Evolutionary conservation across 2,113 vertebrate species (phyloP).

Genomic region (Alouatta palliata): DNA sequence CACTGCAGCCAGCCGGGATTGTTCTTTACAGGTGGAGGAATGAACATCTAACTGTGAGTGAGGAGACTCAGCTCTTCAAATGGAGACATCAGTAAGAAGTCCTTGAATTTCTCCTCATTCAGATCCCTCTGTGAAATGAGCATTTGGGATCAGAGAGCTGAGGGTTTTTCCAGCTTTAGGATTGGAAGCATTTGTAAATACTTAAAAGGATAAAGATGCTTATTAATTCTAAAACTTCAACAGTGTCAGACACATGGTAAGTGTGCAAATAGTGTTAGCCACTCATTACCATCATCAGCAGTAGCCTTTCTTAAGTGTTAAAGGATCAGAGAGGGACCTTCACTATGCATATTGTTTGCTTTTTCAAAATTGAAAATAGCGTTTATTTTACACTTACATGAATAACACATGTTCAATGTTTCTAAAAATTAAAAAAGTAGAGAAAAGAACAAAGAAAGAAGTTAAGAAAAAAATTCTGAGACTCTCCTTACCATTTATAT

Average conservation of each 20-base stretch:
- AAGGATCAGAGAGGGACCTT: not conserved
- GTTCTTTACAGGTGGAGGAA: not conserved
- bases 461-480: not conserved
- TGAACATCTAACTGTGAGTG: too few relatives aligned
- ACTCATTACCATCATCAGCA: not conserved
- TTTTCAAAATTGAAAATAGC: not conserved
- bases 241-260: not conserved
- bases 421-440: not conserved
- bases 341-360: not conserved
- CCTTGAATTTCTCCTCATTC: not conserved
- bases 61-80: not conserved
- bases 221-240: not conserved
- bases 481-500: not conserved
- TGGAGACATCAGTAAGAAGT: not conserved
- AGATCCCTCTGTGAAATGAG: not conserved
- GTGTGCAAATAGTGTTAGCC: not conserved
- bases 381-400: not conserved
- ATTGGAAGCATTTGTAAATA: not conserved
- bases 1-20: not conserved
- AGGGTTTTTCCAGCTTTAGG: not conserved
- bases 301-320: not conserved
- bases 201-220: not conserved
- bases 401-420: not conserved
- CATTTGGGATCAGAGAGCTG: not conserved
- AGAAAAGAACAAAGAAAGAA: not conserved